Evolutionary conservation across 2,797 vertebrate genomes (phyloP).

Genomic region (Enteromius viviparus): DNA sequence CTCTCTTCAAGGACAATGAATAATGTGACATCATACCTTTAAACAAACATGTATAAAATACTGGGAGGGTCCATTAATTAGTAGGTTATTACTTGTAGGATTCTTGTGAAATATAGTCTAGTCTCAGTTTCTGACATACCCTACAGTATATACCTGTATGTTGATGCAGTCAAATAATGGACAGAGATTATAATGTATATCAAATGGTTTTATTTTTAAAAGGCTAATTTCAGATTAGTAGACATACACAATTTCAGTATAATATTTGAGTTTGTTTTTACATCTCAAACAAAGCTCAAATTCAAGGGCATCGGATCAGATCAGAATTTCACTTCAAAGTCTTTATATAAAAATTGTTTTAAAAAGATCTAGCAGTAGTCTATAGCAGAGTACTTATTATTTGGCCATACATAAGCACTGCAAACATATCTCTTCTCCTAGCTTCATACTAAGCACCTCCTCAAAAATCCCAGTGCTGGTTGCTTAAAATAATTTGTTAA

Average conservation of each 20-base stretch:
- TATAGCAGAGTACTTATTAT: not conserved
- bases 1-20: not conserved
- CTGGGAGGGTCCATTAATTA: conserved; percentile 1
- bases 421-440: not conserved
- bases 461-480: not conserved
- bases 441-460: not conserved
- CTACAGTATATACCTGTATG: not conserved
- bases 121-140: not conserved
- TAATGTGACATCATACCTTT: not conserved
- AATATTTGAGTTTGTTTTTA: not conserved
- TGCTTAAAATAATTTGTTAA: not conserved
- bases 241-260: not conserved
- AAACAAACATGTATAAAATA: conserved; percentile 14
- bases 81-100: not conserved
- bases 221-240: conserved; percentile 28
- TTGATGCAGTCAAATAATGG: not conserved
- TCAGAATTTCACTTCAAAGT: not conserved
- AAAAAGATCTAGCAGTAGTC: not conserved
- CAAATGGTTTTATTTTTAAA: conserved; percentile 48
- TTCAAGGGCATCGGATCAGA: conserved; percentile 10
- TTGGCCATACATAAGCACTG: not conserved
- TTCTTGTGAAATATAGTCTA: not conserved
- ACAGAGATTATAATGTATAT: not conserved
- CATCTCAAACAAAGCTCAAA: conserved; percentile 13
- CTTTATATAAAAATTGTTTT: not conserved